Conservation (phyloP, 2,888 invertebrate genomes). For the Conops quadrifasciatus region DNA sequence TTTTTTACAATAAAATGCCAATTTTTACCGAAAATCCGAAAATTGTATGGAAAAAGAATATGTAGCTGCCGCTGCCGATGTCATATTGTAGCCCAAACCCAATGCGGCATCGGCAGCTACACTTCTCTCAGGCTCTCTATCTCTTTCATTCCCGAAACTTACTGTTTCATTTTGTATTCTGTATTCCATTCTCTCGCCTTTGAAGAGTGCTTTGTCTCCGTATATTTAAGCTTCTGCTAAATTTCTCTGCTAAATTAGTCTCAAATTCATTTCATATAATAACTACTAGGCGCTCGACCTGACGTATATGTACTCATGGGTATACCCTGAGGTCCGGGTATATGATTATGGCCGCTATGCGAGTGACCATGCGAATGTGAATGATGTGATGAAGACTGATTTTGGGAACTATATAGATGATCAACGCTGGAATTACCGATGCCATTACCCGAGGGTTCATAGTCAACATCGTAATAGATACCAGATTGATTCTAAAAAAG, state of each 20-base stretch:
- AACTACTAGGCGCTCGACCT: slow-evolving; percentile 72
- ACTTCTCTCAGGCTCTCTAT: no score
- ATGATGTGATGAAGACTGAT: slow-evolving; percentile 64
- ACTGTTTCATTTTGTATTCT: no score
- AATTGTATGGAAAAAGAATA: no score
- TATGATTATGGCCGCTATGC: slow-evolving; percentile 52
- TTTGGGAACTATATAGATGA: slow-evolving; percentile 66
- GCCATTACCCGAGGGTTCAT: slow-evolving; percentile 72
- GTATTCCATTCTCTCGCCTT: no score
- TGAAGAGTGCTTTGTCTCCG: no score
- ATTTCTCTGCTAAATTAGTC: not conserved
- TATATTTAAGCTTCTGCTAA: not conserved
- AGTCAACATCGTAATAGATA: slow-evolving; percentile 90
- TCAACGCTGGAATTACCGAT: slow-evolving; percentile 60
- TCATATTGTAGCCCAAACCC: no score
- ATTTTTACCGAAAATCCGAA: no score
- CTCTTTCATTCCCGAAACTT: no score
- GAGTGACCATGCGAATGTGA: slow-evolving; percentile 64
- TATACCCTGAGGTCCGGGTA: slow-evolving; percentile 73
- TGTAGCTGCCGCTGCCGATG: no score
- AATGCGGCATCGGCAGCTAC: no score
- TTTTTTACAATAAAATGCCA: no score
- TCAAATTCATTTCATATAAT: slow-evolving; percentile 62
- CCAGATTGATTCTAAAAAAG: slow-evolving; percentile 82
- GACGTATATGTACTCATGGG: slow-evolving; percentile 86